A percentile compares a stretch with the other conserved stretches of the same genome.
phyloP scores from a whole-genome alignment of 1,140 invertebrate genomes.

The Musca vetustissima region DNA sequence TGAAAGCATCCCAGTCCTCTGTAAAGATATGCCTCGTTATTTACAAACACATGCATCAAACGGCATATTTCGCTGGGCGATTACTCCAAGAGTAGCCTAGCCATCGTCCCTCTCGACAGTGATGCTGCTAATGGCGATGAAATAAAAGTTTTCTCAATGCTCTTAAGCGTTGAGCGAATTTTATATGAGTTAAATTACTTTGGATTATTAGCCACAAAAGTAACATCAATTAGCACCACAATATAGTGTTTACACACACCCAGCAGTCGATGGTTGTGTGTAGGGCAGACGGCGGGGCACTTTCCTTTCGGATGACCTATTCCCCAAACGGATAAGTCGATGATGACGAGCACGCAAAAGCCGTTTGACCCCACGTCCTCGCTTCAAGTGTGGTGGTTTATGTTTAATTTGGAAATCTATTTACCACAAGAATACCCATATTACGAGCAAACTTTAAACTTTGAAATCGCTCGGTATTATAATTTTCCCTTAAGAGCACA shows the following conservation, averaged over 20 bases:
- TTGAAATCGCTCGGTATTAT: constrained; percentile 8
- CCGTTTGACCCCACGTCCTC: not conserved
- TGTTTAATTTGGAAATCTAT: constrained; percentile 22
- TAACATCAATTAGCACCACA: constrained; percentile 28
- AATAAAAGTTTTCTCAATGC: constrained; percentile 23
- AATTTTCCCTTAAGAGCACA: constrained; percentile 9
- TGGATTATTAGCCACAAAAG: constrained; percentile 29
- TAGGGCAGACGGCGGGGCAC: too few relatives aligned
- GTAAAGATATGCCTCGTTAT: not conserved
- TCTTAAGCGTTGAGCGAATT: constrained; percentile 25
- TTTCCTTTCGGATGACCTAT: too few relatives aligned
- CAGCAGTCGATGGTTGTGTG: not conserved
- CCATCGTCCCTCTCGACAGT: not conserved
- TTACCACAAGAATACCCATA: constrained; percentile 17
- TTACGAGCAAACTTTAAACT: constrained; percentile 14
- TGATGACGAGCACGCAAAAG: not conserved
- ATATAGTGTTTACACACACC: constrained; percentile 11
- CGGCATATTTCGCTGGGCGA: not conserved
- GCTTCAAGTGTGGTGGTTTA: not conserved
- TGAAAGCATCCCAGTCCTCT: not conserved
- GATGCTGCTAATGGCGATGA: constrained; percentile 14
- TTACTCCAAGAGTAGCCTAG: not conserved
- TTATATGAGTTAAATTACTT: constrained; percentile 28
- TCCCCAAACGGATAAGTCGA: too few relatives aligned
- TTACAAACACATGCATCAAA: not conserved